Conservation (phyloP, 2,888 invertebrate genomes). For the Oscheius sp. region DNA sequence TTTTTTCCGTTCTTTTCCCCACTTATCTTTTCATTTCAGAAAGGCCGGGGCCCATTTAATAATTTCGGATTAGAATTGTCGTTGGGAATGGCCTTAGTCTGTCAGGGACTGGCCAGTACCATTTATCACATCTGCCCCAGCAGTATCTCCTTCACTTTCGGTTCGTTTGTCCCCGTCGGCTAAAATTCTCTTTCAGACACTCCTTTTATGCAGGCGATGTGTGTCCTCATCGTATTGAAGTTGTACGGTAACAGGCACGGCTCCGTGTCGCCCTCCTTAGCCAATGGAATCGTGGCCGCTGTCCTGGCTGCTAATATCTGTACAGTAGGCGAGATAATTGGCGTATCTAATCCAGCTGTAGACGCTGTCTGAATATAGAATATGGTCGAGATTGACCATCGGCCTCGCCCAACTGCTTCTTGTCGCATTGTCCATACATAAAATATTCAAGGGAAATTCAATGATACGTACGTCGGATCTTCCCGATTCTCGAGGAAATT, state of each 20-base stretch:
- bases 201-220: conserved; percentile 91
- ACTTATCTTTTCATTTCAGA: conserved; percentile 16
- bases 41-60: conserved; percentile 80
- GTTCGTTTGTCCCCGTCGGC: conserved; percentile 75
- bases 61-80: conserved; percentile 88
- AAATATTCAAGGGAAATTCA: conserved; percentile 84
- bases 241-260: conserved; percentile 86
- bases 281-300: neutral
- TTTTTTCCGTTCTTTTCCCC: neutral
- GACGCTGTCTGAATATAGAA: neutral
- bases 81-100: conserved; percentile 86
- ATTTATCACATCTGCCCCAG: conserved; percentile 91
- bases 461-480: neutral
- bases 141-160: conserved; percentile 89
- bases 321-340: too few species aligned
- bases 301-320: neutral
- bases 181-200: conserved; percentile 81
- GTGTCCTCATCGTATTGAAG: conserved; percentile 86
- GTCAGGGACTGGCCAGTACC: conserved; percentile 89
- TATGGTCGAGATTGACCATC: neutral
- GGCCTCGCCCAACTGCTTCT: conserved; percentile 11
- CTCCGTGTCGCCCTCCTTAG: neutral
- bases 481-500: too few species aligned
- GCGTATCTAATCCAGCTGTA: too few species aligned
- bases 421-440: conserved; percentile 75